These are phyloP conservation scores for Campaea margaritaria DNA, from an alignment of 2,888 invertebrate species.

Conservation along the genomic window DNA sequence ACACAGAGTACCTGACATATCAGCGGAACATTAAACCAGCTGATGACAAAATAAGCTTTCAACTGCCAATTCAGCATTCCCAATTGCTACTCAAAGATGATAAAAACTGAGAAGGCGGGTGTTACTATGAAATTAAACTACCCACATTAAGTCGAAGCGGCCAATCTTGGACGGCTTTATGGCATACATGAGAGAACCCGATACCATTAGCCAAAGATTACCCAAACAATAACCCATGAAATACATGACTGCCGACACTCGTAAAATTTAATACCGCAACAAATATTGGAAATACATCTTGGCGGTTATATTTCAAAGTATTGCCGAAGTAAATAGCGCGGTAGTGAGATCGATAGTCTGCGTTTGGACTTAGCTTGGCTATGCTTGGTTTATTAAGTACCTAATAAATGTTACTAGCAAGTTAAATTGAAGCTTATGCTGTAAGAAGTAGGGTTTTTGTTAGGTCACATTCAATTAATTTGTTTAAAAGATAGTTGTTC, in stretches of 20 bases:
- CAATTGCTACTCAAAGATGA: slow-evolving; percentile 22
- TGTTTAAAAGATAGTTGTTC: no score
- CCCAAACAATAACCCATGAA: slow-evolving; percentile 59
- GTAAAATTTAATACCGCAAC: slow-evolving; percentile 65
- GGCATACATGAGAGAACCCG: slow-evolving; percentile 40
- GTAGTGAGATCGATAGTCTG: slow-evolving; percentile 2
- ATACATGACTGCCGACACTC: slow-evolving; percentile 56
- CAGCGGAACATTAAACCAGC: slow-evolving; percentile 9
- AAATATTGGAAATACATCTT: slow-evolving; percentile 64
- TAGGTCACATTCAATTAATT: no score
- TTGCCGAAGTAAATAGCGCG: slow-evolving; percentile 48
- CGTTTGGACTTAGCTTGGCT: not conserved
- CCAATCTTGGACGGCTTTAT: slow-evolving; percentile 38
- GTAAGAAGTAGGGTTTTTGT: no score
- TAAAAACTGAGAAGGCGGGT: slow-evolving; percentile 24
- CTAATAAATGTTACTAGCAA: no score
- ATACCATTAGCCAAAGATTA: slow-evolving; percentile 51
- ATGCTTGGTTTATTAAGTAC: not conserved
- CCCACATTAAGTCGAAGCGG: slow-evolving; percentile 27
- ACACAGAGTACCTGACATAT: not conserved
- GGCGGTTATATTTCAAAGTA: slow-evolving; percentile 63
- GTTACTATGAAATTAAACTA: slow-evolving; percentile 36
- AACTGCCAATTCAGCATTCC: slow-evolving; percentile 19
- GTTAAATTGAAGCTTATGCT: no score
- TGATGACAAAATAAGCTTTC: slow-evolving; percentile 9